These are phyloP conservation scores for Brevimyrus niger DNA, from an alignment of 2,113 vertebrate genomes.

Conservation along the genomic window DNA sequence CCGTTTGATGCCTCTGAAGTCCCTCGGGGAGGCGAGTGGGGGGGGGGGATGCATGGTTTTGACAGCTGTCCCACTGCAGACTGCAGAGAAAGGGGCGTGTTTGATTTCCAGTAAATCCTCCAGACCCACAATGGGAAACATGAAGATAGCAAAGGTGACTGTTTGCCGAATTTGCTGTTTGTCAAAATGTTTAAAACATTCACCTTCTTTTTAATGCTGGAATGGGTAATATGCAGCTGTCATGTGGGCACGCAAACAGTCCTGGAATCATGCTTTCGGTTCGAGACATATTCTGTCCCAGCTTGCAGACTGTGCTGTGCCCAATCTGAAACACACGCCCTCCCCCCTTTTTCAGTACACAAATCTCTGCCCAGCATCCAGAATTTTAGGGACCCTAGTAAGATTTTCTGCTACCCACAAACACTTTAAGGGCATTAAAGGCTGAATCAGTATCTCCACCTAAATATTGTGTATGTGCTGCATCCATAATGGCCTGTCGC, in stretches of 20 bases:
- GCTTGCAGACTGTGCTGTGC: background rate
- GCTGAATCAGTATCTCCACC: background rate
- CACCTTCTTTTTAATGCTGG: background rate
- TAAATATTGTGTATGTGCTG: background rate
- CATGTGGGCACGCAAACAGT: background rate
- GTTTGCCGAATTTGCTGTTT: background rate
- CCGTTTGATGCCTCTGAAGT: slow-evolving; percentile 12
- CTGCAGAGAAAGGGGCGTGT: background rate
- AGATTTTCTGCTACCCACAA: background rate
- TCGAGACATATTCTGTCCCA: background rate
- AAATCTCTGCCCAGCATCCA: background rate
- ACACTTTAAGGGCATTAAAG: background rate
- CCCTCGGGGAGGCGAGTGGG: background rate
- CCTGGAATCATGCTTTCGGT: background rate
- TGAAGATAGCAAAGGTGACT: background rate
- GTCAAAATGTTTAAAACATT: background rate
- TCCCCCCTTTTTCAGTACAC: background rate
- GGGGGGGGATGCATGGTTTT: background rate
- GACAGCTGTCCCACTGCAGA: background rate
- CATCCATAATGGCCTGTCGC: background rate
- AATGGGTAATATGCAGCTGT: background rate
- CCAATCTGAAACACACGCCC: background rate
- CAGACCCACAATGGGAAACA: background rate
- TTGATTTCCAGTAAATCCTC: background rate
- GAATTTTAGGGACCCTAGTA: background rate